Base-by-base conservation (phyloP, 2,113 vertebrate genomes). In the Strix aluco region DNA sequence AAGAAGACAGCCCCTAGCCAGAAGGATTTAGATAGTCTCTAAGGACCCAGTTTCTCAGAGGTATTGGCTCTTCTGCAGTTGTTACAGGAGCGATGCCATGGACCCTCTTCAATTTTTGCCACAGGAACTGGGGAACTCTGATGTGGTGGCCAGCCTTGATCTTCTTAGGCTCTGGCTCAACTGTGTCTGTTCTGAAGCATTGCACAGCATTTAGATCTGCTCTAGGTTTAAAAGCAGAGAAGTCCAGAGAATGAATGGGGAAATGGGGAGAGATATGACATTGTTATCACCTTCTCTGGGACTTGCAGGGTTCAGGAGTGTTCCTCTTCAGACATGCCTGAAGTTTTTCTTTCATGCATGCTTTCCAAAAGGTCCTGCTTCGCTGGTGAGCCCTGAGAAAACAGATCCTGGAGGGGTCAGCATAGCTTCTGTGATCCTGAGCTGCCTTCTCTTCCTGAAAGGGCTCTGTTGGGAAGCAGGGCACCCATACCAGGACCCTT, bases 231-330 rank as follows among this genome's bases (percentile, higher is more conserved):
- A 81, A 94, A 74, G 25, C 57, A 84, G 32, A 67, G 32, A 73
- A 73, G 9, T 8, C 22, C 38, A 72, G 19, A 74, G 38, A 63
- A 89, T 20, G 17, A 74, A 51, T 18, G 25, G 6, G 9, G 4
- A 92, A 74, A 78, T 63, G 10, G 19, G 11, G 66, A 73, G 16
- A 74, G 16, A n/a, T 22, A 58, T 0, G 6, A 38, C 30, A 54
- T 49, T 71, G 22, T 55, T 82, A 30, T 17, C 57, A 75, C 16
- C 21, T 78, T 32, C 34, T 74, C 74, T 85, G 51, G 49, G 23
- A 30, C 34, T 42, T 0, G 0, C 11, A 20, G 17, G 6, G 16
- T 30, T 52, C 27, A 34, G 42, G n/a, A 66, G 4, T 57, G 7
- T 14, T 86, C 5, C 38, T 11, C 38, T 63, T 71, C 38, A 71